Evolutionary conservation across 64 coral and sea anemone genomes (phyloP), one percentile per base, ranked within the genome.

Genomic region (Catalaphyllia jardinei): DNA sequence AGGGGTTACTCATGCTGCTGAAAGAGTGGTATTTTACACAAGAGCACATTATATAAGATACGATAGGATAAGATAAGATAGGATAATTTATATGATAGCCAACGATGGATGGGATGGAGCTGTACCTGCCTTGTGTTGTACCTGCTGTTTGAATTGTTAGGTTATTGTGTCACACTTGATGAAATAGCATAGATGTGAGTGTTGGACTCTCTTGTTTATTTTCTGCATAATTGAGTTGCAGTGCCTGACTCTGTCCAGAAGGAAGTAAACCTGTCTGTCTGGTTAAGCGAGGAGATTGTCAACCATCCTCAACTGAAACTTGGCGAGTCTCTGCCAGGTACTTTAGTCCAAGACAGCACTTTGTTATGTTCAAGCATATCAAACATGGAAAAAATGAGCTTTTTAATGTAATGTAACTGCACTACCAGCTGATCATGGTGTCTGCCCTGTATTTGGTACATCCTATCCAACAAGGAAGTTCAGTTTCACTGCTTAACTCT

Each of bases 381-480:
- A 71, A 59, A 51, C 46, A 3, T 88, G 91, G 76, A 28, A 60
- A 39, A 71, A 39, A 27, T 93, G 86, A 76, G 77, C 89, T 27
- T 4, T 89, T 25, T 17, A 71, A 7, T 80, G 78, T 80, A 31
- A 24, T 80, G 78, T 54, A 24, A 80, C 78, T 80, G 55, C 55
- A 54, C 51, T 78, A 64, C 87, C 86, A 76, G 80, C 87, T 22
- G 46, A 89, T 65, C 71, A 35, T 67, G 17, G 29, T 88, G 35
- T 82, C 49, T 69, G 60, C 85, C 67, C 74, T 91, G 78, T 91
- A 95, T 69, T 50, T 95, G 35, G 78, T 74, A 42, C 67, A 95
- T 76, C 86, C 91, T 16, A 80, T 95, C 4, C 77, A 85, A 31
- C 78, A 83, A 35, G 71, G 62, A 11, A 87, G 72, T 33, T 95